Percentiles rank a stretch among this genome's conserved stretches.
Evolutionary conservation across 1,140 invertebrate species (phyloP).

Genomic region (Anastrepha obliqua): DNA sequence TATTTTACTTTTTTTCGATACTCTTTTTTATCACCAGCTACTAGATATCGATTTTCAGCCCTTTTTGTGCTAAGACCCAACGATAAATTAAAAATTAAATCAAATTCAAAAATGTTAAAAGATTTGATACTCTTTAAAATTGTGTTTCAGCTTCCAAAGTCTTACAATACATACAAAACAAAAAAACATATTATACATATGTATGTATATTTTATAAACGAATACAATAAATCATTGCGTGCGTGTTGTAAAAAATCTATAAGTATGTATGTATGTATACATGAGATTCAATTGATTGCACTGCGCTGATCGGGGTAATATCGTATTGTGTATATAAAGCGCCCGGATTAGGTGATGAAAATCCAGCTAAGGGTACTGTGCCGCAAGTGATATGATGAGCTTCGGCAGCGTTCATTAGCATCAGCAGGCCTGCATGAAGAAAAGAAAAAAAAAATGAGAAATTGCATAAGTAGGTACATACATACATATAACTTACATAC

Average conservation of each 20-base stretch:
- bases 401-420: constrained; percentile 40
- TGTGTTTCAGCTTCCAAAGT: background rate
- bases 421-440: constrained; percentile 57
- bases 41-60: background rate
- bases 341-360: background rate
- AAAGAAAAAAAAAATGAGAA: background rate
- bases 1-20: background rate
- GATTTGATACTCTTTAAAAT: background rate
- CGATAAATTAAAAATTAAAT: background rate
- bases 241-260: background rate
- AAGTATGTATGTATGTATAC: constrained; percentile 23
- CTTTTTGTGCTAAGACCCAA: background rate
- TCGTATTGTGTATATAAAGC: background rate
- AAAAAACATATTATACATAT: background rate
- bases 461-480: background rate
- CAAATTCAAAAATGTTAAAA: background rate
- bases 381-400: background rate
- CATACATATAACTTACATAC: background rate
- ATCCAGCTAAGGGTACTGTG: background rate
- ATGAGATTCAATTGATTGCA: constrained; percentile 50
- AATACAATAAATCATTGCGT: constrained; percentile 16
- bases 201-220: background rate
- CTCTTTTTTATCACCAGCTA: background rate
- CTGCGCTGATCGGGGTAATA: constrained; percentile 30
- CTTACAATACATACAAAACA: constrained; percentile 34